Conservation (phyloP, 2,797 vertebrate species). For the Bradypodion pumilum region DNA sequence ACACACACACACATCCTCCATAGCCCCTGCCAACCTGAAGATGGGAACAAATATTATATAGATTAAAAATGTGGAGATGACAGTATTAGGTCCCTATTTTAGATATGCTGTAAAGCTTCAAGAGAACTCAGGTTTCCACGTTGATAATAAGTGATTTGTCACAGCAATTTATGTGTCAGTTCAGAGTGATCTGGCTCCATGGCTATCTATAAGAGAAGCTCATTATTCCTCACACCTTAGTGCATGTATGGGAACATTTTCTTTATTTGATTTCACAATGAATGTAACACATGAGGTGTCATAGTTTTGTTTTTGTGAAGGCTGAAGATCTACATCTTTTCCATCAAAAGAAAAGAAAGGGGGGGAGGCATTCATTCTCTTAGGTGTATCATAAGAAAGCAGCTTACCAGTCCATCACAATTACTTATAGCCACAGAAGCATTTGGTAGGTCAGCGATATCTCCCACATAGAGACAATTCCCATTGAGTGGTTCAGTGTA, state of each 20-base stretch:
- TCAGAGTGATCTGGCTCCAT: constrained; percentile 57
- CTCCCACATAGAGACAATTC: constrained; percentile 92
- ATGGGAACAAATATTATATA: constrained; percentile 13
- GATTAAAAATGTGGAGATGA: neutral
- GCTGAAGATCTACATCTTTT: constrained; percentile 51
- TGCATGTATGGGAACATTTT: constrained; percentile 62
- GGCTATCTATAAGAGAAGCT: constrained; percentile 41
- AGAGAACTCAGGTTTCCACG: constrained; percentile 32
- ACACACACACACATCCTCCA: neutral
- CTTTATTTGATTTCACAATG: constrained; percentile 72
- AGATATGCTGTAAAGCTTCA: constrained; percentile 14
- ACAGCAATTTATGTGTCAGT: constrained; percentile 37
- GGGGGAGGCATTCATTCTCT: constrained; percentile 45
- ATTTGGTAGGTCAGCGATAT: constrained; percentile 85
- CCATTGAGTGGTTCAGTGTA: constrained; percentile 85
- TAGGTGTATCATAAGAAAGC: constrained; percentile 51
- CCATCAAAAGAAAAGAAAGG: constrained; percentile 44
- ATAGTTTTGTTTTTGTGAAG: constrained; percentile 41
- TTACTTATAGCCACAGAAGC: constrained; percentile 96
- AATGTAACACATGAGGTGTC: constrained; percentile 55
- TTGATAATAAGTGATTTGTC: constrained; percentile 49
- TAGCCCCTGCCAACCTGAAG: neutral
- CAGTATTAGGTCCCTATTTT: constrained; percentile 18
- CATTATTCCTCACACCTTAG: constrained; percentile 54
- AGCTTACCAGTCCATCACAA: constrained; percentile 97